These are phyloP conservation scores for Calephelis virginiensis DNA, from an alignment of 1,140 invertebrate genomes.

Conservation along the genomic window DNA sequence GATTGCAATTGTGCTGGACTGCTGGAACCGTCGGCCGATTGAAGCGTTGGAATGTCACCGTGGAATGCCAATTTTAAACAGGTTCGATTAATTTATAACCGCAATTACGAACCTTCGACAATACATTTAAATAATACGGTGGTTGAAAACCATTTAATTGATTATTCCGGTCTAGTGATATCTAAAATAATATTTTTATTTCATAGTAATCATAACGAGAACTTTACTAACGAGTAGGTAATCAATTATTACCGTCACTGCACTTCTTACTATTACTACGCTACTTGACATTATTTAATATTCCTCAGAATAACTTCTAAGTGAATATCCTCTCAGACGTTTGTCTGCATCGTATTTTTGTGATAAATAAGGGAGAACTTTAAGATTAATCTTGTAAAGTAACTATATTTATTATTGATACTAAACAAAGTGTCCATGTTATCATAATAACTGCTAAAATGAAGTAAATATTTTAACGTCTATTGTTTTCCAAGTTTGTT, in stretches of 20 bases:
- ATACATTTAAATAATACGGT: slow-evolving; percentile 33
- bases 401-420: neutral
- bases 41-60: slow-evolving; percentile 33
- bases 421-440: neutral
- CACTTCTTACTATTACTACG: too few relatives aligned
- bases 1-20: slow-evolving; percentile 64
- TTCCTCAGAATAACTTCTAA: neutral
- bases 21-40: slow-evolving; percentile 35
- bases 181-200: neutral
- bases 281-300: too few relatives aligned
- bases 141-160: slow-evolving; percentile 19
- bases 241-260: too few relatives aligned
- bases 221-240: too few relatives aligned
- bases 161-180: neutral
- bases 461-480: too few relatives aligned
- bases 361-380: too few relatives aligned
- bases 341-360: too few relatives aligned
- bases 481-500: too few relatives aligned
- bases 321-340: too few relatives aligned
- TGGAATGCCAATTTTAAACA: slow-evolving; percentile 38
- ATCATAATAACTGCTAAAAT: too few relatives aligned
- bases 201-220: too few relatives aligned
- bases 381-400: too few relatives aligned
- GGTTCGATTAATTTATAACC: slow-evolving; percentile 42
- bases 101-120: slow-evolving; percentile 28